A percentile compares a stretch with the other conserved stretches of the same genome.
These are phyloP conservation scores for Drosophila macrospina DNA, from an alignment of 2,888 invertebrate species.

Conservation along the genomic window DNA sequence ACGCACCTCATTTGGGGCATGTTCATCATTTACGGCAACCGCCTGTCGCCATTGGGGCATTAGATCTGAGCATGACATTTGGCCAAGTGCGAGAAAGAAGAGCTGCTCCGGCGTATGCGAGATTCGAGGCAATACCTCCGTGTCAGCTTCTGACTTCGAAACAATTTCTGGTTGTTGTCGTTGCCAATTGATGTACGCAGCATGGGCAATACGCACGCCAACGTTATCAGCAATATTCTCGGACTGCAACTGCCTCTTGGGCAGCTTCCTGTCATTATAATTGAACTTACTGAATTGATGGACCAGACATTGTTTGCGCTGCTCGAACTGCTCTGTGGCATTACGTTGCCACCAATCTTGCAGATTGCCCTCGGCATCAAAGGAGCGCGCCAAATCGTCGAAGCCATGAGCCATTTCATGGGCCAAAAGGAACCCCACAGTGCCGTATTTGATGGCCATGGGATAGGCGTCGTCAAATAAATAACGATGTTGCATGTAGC, in stretches of 20 bases:
- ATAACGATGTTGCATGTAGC: conserved; percentile 77
- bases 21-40: conserved; percentile 48
- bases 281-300: conserved; percentile 71
- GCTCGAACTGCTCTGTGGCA: conserved; percentile 67
- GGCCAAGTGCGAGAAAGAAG: conserved; percentile 81
- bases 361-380: conserved; percentile 74
- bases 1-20: conserved; percentile 74
- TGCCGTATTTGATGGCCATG: conserved; percentile 75
- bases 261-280: conserved; percentile 52
- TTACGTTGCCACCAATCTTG: conserved; percentile 79
- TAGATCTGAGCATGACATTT: conserved; percentile 77
- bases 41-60: conserved; percentile 34
- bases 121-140: conserved; percentile 73
- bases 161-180: conserved; percentile 2
- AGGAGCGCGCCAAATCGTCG: conserved; percentile 75
- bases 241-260: conserved; percentile 55
- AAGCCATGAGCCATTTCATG: conserved; percentile 83
- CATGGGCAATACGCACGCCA: conserved; percentile 80
- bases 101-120: conserved; percentile 73
- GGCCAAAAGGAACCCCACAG: conserved; percentile 79
- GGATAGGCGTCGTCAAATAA: conserved; percentile 81
- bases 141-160: conserved; percentile 4
- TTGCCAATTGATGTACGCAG: conserved; percentile 79
- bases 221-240: conserved; percentile 83
- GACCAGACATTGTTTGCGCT: conserved; percentile 73